Percentiles rank a stretch among this genome's conserved stretches.
Evolutionary conservation across 1,140 invertebrate genomes (phyloP).

Genomic region (Apis mellifera): DNA sequence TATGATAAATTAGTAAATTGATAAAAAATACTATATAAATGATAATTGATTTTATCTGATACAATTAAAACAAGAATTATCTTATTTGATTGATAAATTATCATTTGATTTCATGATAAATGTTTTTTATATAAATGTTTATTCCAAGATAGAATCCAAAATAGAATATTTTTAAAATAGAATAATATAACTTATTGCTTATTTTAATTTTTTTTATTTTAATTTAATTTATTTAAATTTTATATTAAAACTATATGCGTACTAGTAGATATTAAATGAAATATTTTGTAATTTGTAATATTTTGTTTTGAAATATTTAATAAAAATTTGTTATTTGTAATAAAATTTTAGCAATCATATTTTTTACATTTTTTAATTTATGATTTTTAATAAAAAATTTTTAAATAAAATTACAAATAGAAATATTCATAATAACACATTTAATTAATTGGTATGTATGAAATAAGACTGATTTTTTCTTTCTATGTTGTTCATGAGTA

Average conservation of each 20-base stretch:
- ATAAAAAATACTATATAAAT: not conserved
- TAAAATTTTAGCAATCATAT: not conserved
- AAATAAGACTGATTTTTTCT: slow-evolving; percentile 64
- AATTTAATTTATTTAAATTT: not conserved
- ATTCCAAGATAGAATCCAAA: too few relatives aligned
- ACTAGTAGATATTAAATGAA: not conserved
- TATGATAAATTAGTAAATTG: not conserved
- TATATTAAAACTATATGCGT: not conserved
- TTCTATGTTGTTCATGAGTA: slow-evolving; percentile 52
- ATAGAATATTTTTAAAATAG: too few relatives aligned
- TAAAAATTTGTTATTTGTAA: not conserved
- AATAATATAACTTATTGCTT: too few relatives aligned
- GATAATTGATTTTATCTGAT: not conserved
- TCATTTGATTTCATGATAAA: not conserved
- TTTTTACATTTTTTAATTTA: not conserved
- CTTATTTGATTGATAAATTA: too few relatives aligned
- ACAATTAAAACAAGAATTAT: not conserved
- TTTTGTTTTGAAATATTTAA: not conserved
- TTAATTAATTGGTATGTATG: slow-evolving; percentile 49
- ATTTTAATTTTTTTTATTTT: not conserved
- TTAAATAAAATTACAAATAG: not conserved
- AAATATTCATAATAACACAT: not conserved
- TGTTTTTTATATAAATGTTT: not conserved
- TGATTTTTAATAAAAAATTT: not conserved
- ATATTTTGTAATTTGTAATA: not conserved